Base-by-base conservation (phyloP, 1,140 invertebrate genomes). In the Drosophila aff. region DNA sequence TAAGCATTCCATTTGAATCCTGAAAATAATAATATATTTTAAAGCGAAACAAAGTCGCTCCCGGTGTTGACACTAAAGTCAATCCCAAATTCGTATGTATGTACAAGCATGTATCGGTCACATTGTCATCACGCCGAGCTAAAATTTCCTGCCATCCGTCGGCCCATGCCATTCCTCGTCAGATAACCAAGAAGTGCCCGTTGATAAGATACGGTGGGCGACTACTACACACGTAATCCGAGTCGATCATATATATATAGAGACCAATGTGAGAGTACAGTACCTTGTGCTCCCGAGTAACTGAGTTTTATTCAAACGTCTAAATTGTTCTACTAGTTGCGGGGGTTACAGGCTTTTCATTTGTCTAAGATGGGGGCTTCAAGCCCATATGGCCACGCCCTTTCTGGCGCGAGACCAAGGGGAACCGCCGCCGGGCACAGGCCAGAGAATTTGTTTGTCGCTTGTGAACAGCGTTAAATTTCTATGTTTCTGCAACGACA, bases 401-500 rank as follows among this genome's bases (percentile, higher is more conserved):
- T 74, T 83, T 84, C 50, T 68, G 74, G 60, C 33, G 52, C 21
- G 31, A 40, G 36, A 38, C 38, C 13, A 15, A n/a, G 23, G 26
- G 40, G 40, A 26, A 26, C n/a, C 7, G 49, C 26, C 44, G 23
- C 26, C 44, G 23, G 57, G 31, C 50, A 67, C 40, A 62, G 58
- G 47, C 46, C 40, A 23, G 28, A 36, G n/a, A 55, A 58, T 58
- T 72, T 69, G 31, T 38, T 55, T 58, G 64, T 76, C 55, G 58
- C 49, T 50, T 57, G 61, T 67, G 74, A 76, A 44, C 41, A 50
- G 85, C 62, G 44, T 89, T 90, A 53, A 81, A 79, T 89, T 79
- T 89, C 81, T 84, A 84, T 89, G 85, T 89, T 89, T 65, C 59
- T 65, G 68, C 63, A 50, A 43, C 41, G 15, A 46, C 74, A 52